Evolutionary conservation across 2,888 invertebrate genomes (phyloP), one percentile per base, ranked within the genome.

Genomic region (Esperia sulphurella): DNA sequence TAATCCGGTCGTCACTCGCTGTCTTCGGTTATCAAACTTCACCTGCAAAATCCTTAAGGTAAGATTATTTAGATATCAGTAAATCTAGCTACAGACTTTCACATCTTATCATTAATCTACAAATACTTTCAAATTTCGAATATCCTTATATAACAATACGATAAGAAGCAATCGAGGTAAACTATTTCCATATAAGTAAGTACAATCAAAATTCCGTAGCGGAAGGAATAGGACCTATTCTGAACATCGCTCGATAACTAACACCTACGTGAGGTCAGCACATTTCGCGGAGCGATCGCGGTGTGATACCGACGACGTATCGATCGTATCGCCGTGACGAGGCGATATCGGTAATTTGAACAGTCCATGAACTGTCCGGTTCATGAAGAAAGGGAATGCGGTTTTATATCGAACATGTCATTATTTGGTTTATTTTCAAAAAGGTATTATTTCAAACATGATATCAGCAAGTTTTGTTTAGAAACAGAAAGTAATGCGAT

Each of bases 231-330:
- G 21, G 21, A 21, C 21, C 3, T 21, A 21, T 74, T 76, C 67
- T 63, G 68, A 68, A 70, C 68, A 74, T 63, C 66, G 67, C 59
- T 68, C 68, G 69, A 75, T 71, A 72, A 73, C 68, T 75, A 73
- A 84, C 83, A 85, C 84, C 80, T 78, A 77, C 72, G 63, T 88
- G 88, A 89, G 70, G 79, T 85, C 83, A 86, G 87, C 88, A 83
- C 68, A 77, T 82, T 83, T 71, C 49, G 68, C 71, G 79, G 81
- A 48, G 77, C 84, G 88, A 87, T 88, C 86, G 83, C 85, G 78
- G 78, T 81, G 72, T 84, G 88, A 88, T 87, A 87, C 85, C 75
- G 73, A 65, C 78, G 71, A 74, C 76, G 60, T 77, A 85, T 86
- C 83, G 88, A 89, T 86, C 80, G 58, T 78, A 87, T 86, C 88